Evolutionary conservation across 2,113 vertebrate genomes (phyloP).

Genomic region (Malurus melanocephalus): DNA sequence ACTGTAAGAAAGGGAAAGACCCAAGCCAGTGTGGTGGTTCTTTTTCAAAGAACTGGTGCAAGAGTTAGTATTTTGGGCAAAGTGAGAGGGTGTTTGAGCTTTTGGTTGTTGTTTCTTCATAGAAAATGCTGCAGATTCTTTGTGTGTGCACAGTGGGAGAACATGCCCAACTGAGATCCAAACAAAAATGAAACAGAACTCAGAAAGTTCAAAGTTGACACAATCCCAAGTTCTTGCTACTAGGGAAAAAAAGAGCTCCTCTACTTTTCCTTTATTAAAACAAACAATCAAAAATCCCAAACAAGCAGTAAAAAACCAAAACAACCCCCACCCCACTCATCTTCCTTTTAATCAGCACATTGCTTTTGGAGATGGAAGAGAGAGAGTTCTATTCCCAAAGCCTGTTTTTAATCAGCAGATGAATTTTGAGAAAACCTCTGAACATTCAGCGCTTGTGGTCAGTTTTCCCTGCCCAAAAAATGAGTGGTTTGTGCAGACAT

Average conservation of each 20-base stretch:
- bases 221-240: background rate
- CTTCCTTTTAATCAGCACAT: background rate
- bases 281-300: background rate
- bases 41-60: background rate
- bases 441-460: conserved; percentile 34
- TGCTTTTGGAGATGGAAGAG: background rate
- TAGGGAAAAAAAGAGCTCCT: background rate
- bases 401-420: conserved; percentile 46
- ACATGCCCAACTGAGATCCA: background rate
- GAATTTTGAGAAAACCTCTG: conserved; percentile 32
- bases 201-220: conserved; percentile 11
- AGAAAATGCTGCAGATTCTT: conserved; percentile 18
- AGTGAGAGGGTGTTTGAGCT: background rate
- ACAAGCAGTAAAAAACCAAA: background rate
- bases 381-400: background rate
- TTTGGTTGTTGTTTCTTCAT: background rate
- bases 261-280: background rate
- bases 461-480: background rate
- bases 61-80: background rate
- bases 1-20: background rate
- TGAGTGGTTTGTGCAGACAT: conserved; percentile 58
- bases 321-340: background rate
- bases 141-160: conserved; percentile 17
- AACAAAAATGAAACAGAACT: conserved; percentile 17
- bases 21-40: background rate